phyloP scores from a whole-genome alignment of 23 tunicate genomes.

The Styela clava region DNA sequence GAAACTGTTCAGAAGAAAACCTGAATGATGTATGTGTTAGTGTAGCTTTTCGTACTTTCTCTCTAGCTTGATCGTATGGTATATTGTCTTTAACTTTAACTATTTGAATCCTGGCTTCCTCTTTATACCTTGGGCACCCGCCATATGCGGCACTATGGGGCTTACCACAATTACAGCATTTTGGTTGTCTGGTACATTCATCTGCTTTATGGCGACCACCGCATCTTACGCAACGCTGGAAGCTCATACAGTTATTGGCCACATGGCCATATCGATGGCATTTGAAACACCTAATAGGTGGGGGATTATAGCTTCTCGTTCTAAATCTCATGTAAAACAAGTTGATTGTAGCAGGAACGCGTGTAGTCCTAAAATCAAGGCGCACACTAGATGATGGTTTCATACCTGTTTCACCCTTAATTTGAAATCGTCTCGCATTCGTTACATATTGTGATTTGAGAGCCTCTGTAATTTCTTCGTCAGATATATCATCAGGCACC shows the following conservation, averaged over 20 bases:
- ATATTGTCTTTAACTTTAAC: background rate
- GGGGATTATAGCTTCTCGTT: background rate
- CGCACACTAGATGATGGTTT: background rate
- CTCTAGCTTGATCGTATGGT: background rate
- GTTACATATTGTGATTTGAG: background rate
- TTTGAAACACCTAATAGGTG: slow-evolving; percentile 11
- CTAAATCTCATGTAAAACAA: background rate
- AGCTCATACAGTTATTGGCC: background rate
- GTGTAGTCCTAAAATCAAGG: background rate
- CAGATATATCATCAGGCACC: background rate
- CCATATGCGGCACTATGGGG: slow-evolving; percentile 8
- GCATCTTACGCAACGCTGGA: background rate
- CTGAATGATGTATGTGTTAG: background rate
- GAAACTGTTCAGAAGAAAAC: background rate
- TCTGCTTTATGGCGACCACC: background rate
- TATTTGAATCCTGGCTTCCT: slow-evolving; percentile 12
- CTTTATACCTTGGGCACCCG: slow-evolving; percentile 4
- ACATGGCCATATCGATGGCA: slow-evolving; percentile 7
- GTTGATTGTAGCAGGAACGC: background rate
- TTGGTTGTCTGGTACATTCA: background rate
- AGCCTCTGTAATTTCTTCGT: background rate
- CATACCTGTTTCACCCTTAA: background rate
- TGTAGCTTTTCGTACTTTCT: background rate
- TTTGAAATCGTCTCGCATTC: background rate
- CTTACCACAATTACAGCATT: background rate